Conservation (phyloP, 2,797 vertebrate species). For the Anniella stebbinsi region DNA sequence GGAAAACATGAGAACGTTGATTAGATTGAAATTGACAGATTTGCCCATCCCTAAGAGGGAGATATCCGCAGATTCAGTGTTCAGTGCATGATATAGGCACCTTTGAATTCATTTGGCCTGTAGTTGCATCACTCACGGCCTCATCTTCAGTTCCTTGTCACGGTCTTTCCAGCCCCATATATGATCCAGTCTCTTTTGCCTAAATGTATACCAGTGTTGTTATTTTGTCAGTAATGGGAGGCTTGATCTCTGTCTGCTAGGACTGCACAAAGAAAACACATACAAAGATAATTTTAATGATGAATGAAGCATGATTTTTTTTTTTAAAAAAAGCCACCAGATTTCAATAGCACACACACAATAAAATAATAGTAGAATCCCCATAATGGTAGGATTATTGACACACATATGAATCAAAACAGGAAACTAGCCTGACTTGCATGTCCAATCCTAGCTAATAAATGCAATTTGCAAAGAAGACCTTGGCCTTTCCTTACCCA, state of each 20-base stretch:
- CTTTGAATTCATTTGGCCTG: too few relatives aligned
- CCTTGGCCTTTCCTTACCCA: slow-evolving; percentile 15
- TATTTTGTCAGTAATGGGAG: background rate
- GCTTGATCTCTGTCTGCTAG: background rate
- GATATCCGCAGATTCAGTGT: too few relatives aligned
- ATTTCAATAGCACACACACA: background rate
- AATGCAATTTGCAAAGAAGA: background rate
- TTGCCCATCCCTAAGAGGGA: too few relatives aligned
- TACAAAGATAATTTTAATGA: background rate
- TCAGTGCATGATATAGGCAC: too few relatives aligned
- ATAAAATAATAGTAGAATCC: background rate
- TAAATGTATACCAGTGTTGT: background rate
- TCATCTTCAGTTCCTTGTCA: background rate
- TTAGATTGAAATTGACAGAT: too few relatives aligned
- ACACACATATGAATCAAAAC: background rate
- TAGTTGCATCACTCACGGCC: too few relatives aligned
- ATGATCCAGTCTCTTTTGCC: background rate
- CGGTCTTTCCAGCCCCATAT: too few relatives aligned
- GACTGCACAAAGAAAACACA: background rate
- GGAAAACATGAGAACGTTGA: too few relatives aligned
- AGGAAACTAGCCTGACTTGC: background rate
- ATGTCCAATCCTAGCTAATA: background rate
- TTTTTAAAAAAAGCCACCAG: background rate
- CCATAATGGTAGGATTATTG: background rate
- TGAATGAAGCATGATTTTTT: too few relatives aligned